Conservation (phyloP, 1,140 invertebrate species). For the Chrysopa pallens region DNA sequence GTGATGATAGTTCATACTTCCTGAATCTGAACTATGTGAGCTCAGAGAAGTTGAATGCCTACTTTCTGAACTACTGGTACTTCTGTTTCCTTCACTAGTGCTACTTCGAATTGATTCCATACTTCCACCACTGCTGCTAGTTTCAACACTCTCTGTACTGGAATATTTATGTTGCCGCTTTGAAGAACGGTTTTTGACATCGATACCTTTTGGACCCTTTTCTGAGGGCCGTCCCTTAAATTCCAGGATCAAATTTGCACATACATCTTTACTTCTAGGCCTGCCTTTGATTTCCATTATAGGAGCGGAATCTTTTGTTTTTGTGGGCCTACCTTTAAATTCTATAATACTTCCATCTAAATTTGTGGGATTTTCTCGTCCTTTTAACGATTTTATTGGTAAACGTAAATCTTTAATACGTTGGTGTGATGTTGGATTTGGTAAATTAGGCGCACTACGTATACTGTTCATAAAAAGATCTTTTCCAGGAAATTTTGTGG, state of each 20-base stretch:
- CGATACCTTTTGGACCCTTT: conserved; percentile 34
- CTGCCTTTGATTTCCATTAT: conserved; percentile 39
- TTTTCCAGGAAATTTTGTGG: conserved; percentile 58
- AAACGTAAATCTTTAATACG: conserved; percentile 49
- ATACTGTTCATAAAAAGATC: conserved; percentile 56
- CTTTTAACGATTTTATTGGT: conserved; percentile 38
- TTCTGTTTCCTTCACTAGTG: conserved; percentile 64
- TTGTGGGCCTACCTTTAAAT: conserved; percentile 20
- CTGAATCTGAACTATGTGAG: conserved; percentile 66
- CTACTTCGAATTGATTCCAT: conserved; percentile 68
- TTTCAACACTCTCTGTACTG: conserved; percentile 71
- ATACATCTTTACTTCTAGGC: conserved; percentile 23
- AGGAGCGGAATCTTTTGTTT: conserved; percentile 23
- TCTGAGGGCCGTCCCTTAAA: conserved; percentile 45
- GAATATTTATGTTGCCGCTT: conserved; percentile 50
- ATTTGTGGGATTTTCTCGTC: conserved; percentile 37
- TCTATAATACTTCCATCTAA: conserved; percentile 31
- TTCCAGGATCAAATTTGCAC: conserved; percentile 43
- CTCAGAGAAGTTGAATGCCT: conserved; percentile 58
- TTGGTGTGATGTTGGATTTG: conserved; percentile 43
- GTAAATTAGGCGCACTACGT: conserved; percentile 54
- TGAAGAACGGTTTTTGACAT: conserved; percentile 43
- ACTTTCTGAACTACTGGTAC: conserved; percentile 62
- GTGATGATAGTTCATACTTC: conserved; percentile 31
- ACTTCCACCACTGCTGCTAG: conserved; percentile 64